Base-by-base conservation (phyloP, 1,140 invertebrate species). In the Neodiprion pinetum region DNA sequence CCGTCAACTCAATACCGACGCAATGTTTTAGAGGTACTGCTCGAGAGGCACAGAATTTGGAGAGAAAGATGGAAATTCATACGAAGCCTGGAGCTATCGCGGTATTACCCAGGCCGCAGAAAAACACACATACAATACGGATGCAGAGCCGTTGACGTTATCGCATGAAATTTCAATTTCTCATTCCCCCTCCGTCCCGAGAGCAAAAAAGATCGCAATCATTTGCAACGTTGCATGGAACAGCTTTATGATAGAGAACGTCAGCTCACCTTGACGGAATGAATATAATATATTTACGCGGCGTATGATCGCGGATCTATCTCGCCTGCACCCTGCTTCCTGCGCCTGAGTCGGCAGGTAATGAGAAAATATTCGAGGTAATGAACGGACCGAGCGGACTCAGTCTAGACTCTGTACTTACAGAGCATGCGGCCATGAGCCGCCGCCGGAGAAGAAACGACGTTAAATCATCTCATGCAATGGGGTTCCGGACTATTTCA, bases 281-380 rank as follows among this genome's bases (percentile, higher is more conserved):
- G 28, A 40, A 40, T 61, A 12, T 61, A 14, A 61, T 9, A 61
- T 9, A 17, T 61, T 61, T 61, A 61, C 8, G 5, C n/a, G 53
- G 53, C 11, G 53, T 61, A 61, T 61, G 11, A 61, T 61, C 53
- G 11, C 53, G 53, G 11, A 12, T 12, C 50, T 53, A 11, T 10
- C 53, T 17, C 11, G 4, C 53, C 53, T 61, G 53, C 53, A 61
- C 53, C 53, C 11, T 53, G 53, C 4, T 61, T 12, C 53, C n/a
- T 17, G 53, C 28, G 28, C 28, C 28, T 40, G 28, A 5, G 28
- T 40, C 28, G 53, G 53, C n/a, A 17, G 53, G 53, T 61, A 61
- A 61, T 61, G 53, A 61, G 53, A 61, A 61, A 61, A 61, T 61
- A 61, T 61, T 61, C 53, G n/a, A 61, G 53, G n/a, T 61, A 61